phyloP scores from a whole-genome alignment of 2,888 invertebrate species.

The Fragum sueziense region DNA sequence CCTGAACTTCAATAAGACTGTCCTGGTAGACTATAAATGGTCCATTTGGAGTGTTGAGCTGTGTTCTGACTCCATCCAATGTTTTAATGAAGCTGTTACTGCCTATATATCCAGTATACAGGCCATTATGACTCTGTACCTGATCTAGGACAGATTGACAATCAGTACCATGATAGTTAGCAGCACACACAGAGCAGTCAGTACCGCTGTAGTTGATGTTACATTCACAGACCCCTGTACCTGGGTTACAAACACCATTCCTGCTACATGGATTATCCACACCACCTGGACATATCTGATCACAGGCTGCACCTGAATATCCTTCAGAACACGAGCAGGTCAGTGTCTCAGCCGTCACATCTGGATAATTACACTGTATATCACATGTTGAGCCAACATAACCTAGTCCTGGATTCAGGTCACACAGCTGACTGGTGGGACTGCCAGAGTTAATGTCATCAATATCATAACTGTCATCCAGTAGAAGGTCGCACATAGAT shows the following conservation, averaged over 20 bases:
- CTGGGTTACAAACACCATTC: slow-evolving; percentile 60
- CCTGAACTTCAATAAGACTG: slow-evolving; percentile 32
- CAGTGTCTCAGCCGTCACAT: slow-evolving; percentile 9
- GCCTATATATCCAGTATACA: slow-evolving; percentile 3
- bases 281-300: slow-evolving; percentile 66
- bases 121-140: slow-evolving; percentile 8
- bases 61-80: slow-evolving; percentile 66
- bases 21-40: slow-evolving; percentile 38
- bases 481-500: slow-evolving; percentile 20
- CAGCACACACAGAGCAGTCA: slow-evolving; percentile 59
- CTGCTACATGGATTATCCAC: slow-evolving; percentile 57
- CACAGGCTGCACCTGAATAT: slow-evolving; percentile 65
- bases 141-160: slow-evolving; percentile 55
- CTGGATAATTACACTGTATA: slow-evolving; percentile 46
- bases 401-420: slow-evolving; percentile 22
- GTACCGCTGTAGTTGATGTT: slow-evolving; percentile 56
- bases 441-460: not conserved
- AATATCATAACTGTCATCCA: not conserved
- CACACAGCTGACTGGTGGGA: slow-evolving; percentile 32
- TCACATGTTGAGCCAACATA: slow-evolving; percentile 54
- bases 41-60: slow-evolving; percentile 45
- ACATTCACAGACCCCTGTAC: slow-evolving; percentile 65
- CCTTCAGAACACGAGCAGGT: slow-evolving; percentile 63
- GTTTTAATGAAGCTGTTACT: slow-evolving; percentile 62
- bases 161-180: slow-evolving; percentile 63